Evolutionary conservation across 2,888 invertebrate species (phyloP).

Genomic region (Lissocephala sabroskyi): DNA sequence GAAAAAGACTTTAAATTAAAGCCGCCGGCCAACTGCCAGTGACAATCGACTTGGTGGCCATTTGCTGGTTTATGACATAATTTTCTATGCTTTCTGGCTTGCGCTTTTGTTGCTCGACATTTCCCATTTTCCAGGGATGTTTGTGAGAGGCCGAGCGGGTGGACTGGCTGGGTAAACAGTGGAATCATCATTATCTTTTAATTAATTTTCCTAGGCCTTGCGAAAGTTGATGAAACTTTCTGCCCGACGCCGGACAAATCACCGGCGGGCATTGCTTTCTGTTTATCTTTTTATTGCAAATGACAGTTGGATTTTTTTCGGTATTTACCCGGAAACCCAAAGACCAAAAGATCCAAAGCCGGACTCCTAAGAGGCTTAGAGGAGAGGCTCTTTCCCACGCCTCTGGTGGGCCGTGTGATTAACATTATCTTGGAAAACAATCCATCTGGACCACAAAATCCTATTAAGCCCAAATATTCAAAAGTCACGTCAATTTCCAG

Average conservation of each 20-base stretch:
- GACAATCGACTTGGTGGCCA: neutral
- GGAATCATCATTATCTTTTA: constrained; percentile 36
- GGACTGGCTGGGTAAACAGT: neutral
- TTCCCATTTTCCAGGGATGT: neutral
- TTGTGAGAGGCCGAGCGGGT: constrained; percentile 1
- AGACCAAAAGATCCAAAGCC: no score
- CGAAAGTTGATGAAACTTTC: constrained; percentile 24
- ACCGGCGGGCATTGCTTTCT: constrained; percentile 17
- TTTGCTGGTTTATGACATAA: constrained; percentile 23
- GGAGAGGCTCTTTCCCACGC: no score
- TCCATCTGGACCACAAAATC: constrained; percentile 24
- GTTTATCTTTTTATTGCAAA: constrained; percentile 33
- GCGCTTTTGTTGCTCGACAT: neutral
- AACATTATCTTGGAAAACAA: constrained; percentile 27
- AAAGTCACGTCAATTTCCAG: neutral
- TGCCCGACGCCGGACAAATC: neutral
- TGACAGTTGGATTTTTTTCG: constrained; percentile 32
- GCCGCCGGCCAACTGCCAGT: no score
- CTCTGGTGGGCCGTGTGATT: constrained; percentile 13
- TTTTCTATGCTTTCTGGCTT: constrained; percentile 16
- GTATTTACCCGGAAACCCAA: no score
- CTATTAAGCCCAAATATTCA: constrained; percentile 5
- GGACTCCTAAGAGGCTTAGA: neutral
- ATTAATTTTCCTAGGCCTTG: constrained; percentile 28
- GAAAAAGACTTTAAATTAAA: no score